Evolutionary conservation across 2,113 vertebrate genomes (phyloP), one percentile per base, ranked within the genome.

Genomic region (Anoura caudifer): DNA sequence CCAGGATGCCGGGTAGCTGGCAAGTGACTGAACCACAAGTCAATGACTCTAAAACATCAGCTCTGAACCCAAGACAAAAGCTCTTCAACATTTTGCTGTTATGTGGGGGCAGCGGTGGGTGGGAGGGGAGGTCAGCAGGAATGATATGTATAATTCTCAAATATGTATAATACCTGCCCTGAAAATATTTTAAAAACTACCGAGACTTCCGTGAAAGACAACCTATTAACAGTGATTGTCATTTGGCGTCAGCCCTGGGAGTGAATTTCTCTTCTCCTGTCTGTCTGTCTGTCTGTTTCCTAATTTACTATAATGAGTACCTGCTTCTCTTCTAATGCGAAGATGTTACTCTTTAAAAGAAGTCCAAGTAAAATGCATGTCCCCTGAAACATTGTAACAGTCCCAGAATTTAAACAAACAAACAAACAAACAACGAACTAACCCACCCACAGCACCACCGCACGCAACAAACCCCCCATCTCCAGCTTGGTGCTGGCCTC

Each of bases 91-190:
- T 24, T 72, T 56, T 4, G 26, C 33, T 5, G 11, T 36, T 43
- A 9, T 1, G 6, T 19, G 6, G 12, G 11, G 43, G 17, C 0
- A 2, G 41, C 6, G 59, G 56, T 24, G 22, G 24, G 59, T 28
- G 10, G 59, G 26, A 11, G 22, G 2, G 28, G 2, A 9, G 17
- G 28, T 50, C 16, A 75, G 26, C 3, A 38, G 7, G 33, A 33
- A 81, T 43, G 24, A 16, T 24, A 77, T 11, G 0, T 17, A 16
- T 54, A 72, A 75, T 19, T 59, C 6, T 91, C 67, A 72, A 16
- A 52, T 63, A 77, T 36, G 24, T 65, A 22, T 79, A 65, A 41
- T 45, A 13, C 14, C 11, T 26, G 2, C 20, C 59, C 41, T 3
- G 1, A 47, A 91, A 65, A 86, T 45, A 20, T 20, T 38, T 20